These are phyloP conservation scores for Toxostoma redivivum DNA, from an alignment of 2,113 vertebrate species.

Conservation along the genomic window DNA sequence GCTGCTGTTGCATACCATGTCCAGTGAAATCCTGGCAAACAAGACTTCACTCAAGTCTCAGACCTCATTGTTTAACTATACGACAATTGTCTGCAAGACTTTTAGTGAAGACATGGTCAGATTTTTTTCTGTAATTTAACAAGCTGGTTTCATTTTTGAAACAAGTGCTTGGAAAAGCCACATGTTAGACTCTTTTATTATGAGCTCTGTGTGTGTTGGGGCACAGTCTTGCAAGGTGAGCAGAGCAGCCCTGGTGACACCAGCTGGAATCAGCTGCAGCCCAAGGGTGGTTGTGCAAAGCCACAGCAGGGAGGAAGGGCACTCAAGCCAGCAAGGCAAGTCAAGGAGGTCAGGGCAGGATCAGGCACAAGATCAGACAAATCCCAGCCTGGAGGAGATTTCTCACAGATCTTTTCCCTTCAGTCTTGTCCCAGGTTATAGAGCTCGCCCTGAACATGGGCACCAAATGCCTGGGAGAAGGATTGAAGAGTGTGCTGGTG, in stretches of 20 bases:
- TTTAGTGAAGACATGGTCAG: neutral
- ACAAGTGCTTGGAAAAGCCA: neutral
- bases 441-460: fast-evolving
- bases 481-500: neutral
- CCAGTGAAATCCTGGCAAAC: neutral
- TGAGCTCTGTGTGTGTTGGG: neutral
- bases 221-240: neutral
- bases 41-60: neutral
- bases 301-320: too few species aligned
- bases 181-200: neutral
- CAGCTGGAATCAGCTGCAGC: neutral
- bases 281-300: fast-evolving
- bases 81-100: neutral
- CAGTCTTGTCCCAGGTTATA: neutral
- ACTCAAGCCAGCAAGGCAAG: neutral
- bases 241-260: neutral
- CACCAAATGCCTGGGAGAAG: neutral
- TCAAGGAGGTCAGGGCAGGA: neutral
- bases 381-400: neutral
- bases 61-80: neutral
- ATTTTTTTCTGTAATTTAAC: neutral
- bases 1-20: neutral
- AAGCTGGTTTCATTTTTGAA: neutral
- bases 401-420: neutral
- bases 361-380: neutral